Conservation (phyloP, 2,888 invertebrate genomes). For the Trachelus iudaicus region DNA sequence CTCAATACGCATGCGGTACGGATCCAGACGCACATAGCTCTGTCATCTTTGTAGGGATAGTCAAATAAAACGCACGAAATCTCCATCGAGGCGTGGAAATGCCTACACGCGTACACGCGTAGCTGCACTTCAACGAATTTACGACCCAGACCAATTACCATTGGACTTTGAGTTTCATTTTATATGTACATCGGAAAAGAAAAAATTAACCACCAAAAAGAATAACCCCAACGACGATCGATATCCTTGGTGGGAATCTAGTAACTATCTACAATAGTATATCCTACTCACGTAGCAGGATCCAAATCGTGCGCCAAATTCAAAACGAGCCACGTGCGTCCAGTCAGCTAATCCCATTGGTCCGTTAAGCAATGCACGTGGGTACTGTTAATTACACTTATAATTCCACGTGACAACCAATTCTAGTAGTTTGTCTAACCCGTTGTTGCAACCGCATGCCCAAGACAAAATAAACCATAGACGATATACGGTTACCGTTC, state of each 20-base stretch:
- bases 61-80: constrained; percentile 10
- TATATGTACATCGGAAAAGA: background rate
- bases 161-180: background rate
- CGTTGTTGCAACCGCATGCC: background rate
- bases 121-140: background rate
- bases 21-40: background rate
- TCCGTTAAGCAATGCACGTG: background rate
- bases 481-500: no score
- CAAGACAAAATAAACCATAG: background rate
- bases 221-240: background rate
- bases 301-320: background rate
- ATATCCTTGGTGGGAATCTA: background rate
- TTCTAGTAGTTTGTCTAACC: background rate
- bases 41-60: constrained; percentile 19
- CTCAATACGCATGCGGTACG: constrained; percentile 1
- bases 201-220: background rate
- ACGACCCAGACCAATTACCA: background rate
- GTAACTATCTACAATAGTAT: background rate
- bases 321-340: background rate
- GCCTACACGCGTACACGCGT: background rate
- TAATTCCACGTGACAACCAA: background rate
- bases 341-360: background rate
- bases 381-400: background rate
- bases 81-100: background rate
- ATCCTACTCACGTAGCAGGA: background rate